phyloP scores from a whole-genome alignment of 2,888 invertebrate species.

The Tenthredo mesomela region DNA sequence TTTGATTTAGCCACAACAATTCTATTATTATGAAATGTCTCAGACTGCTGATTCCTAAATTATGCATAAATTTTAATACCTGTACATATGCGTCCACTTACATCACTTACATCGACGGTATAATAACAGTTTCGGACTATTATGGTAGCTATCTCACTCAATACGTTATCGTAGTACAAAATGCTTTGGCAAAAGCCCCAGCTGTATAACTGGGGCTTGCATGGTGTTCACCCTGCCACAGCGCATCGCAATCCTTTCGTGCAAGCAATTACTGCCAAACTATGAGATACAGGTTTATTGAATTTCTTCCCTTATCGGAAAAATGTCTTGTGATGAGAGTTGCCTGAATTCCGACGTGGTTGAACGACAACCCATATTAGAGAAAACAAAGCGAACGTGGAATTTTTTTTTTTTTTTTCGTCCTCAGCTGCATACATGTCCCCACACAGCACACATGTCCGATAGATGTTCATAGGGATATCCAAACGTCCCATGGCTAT shows the following conservation, averaged over 20 bases:
- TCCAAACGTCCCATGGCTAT: no score
- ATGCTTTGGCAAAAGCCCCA: background rate
- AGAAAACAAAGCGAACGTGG: background rate
- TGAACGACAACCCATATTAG: background rate
- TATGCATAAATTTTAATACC: background rate
- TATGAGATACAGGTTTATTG: background rate
- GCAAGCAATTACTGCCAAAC: background rate
- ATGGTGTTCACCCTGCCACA: background rate
- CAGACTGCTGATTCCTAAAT: background rate
- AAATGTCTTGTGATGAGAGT: background rate
- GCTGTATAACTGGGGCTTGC: background rate
- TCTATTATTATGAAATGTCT: background rate
- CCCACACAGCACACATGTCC: no score
- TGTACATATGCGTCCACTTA: background rate
- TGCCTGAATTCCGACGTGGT: background rate
- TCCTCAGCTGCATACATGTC: background rate
- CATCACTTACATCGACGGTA: background rate
- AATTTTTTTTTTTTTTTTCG: background rate
- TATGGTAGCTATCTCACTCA: background rate
- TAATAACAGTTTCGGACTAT: background rate
- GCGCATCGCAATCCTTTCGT: background rate
- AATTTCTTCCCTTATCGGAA: constrained; percentile 3
- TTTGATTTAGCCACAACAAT: background rate
- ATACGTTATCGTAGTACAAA: background rate
- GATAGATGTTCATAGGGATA: no score